A percentile compares a stretch with the other conserved stretches of the same genome.
Evolutionary conservation across 2,888 invertebrate genomes (phyloP).

Genomic region (Steinernema scapterisci): DNA sequence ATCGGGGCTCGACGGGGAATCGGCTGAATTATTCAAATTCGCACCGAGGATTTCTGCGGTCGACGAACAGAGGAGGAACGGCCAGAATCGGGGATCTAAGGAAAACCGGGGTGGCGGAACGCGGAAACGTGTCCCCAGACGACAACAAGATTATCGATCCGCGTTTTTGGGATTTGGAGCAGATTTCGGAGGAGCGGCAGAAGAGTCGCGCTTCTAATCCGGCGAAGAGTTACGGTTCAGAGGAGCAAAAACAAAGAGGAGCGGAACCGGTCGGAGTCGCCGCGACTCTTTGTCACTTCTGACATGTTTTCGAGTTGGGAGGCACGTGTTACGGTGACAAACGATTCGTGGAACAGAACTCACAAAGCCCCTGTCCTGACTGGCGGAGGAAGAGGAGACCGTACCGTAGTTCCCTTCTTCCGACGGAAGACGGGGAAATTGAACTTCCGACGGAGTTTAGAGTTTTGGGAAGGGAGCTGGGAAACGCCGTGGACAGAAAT

Average conservation of each 20-base stretch:
- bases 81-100: too few species aligned
- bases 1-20: slow-evolving; percentile 5
- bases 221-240: not conserved
- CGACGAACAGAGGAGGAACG: not conserved
- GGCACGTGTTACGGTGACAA: slow-evolving; percentile 22
- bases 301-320: slow-evolving; percentile 5
- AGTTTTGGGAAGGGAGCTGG: too few species aligned
- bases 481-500: too few species aligned
- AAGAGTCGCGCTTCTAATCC: not conserved
- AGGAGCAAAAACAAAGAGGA: not conserved
- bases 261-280: not conserved
- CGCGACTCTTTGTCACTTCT: slow-evolving; percentile 11
- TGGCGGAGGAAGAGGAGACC: too few species aligned
- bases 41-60: not conserved
- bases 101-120: not conserved
- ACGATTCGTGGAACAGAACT: slow-evolving; percentile 1
- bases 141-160: slow-evolving; percentile 2
- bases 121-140: not conserved
- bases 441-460: too few species aligned
- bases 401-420: too few species aligned
- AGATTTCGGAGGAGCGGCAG: not conserved
- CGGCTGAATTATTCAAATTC: slow-evolving; percentile 14
- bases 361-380: not conserved
- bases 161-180: not conserved
- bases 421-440: too few species aligned